phyloP scores from a whole-genome alignment of 2,797 vertebrate species.

The Champsocephalus gunnari region DNA sequence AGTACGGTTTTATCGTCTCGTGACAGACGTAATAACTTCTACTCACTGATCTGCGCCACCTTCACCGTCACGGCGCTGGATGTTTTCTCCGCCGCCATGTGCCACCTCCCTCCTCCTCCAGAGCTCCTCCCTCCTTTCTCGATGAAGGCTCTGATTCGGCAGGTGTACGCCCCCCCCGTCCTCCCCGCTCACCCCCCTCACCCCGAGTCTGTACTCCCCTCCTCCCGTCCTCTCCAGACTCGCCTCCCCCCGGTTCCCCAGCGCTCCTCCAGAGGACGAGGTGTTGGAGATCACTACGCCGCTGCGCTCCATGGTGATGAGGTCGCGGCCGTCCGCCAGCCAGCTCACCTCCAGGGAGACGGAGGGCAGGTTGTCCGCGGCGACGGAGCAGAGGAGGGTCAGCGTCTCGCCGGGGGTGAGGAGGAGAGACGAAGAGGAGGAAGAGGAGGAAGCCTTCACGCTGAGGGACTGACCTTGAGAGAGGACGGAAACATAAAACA shows the following conservation, averaged over 20 bases:
- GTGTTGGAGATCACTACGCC: constrained; percentile 85
- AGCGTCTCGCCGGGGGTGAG: constrained; percentile 85
- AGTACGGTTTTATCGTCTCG: no score
- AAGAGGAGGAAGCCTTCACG: constrained; percentile 75
- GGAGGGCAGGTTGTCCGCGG: constrained; percentile 82
- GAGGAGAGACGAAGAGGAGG: constrained; percentile 60
- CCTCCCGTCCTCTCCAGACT: constrained; percentile 81
- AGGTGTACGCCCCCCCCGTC: constrained; percentile 89
- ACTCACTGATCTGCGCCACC: constrained; percentile 89
- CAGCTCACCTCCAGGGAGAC: constrained; percentile 89
- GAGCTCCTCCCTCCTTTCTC: constrained; percentile 67
- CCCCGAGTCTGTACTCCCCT: constrained; percentile 85
- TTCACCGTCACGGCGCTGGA: constrained; percentile 86
- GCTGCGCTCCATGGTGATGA: constrained; percentile 86
- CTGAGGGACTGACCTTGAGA: constrained; percentile 85
- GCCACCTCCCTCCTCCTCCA: constrained; percentile 86
- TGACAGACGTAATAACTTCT: background rate
- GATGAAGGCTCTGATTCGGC: constrained; percentile 88
- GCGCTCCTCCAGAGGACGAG: constrained; percentile 67
- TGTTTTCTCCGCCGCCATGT: constrained; percentile 88
- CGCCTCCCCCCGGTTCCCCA: constrained; percentile 44
- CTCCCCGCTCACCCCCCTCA: constrained; percentile 82
- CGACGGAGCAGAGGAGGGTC: constrained; percentile 88
- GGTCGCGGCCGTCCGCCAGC: constrained; percentile 84
- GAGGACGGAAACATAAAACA: constrained; percentile 42